These are phyloP conservation scores for Iguana delicatissima DNA, from an alignment of 2,797 vertebrate genomes.

Conservation along the genomic window DNA sequence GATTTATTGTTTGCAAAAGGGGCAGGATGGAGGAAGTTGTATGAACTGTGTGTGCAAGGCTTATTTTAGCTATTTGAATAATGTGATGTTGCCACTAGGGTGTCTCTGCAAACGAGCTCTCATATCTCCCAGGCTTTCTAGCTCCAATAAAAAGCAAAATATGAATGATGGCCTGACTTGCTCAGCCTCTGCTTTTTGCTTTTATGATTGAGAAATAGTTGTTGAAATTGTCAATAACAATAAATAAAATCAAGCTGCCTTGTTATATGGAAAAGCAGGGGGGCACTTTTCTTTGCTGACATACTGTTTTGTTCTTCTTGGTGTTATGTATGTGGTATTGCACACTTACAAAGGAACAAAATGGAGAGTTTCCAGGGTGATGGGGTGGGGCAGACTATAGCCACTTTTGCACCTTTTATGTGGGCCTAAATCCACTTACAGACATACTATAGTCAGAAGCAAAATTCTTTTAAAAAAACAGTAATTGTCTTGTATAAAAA, in stretches of 20 bases:
- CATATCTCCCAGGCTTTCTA: slow-evolving; percentile 67
- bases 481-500: slow-evolving; percentile 67
- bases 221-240: slow-evolving; percentile 76
- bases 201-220: slow-evolving; percentile 77
- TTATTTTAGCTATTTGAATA: slow-evolving; percentile 63
- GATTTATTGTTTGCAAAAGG: background rate
- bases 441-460: slow-evolving; percentile 67
- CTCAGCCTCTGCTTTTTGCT: slow-evolving; percentile 66
- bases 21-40: background rate
- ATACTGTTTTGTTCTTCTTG: slow-evolving; percentile 71
- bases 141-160: slow-evolving; percentile 68
- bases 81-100: slow-evolving; percentile 65
- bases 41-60: background rate
- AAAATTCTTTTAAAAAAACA: slow-evolving; percentile 61
- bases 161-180: slow-evolving; percentile 70
- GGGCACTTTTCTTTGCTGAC: slow-evolving; percentile 66
- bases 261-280: slow-evolving; percentile 50
- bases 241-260: slow-evolving; percentile 75
- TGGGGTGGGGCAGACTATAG: slow-evolving; percentile 34
- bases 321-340: slow-evolving; percentile 69
- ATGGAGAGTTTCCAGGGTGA: slow-evolving; percentile 59
- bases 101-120: slow-evolving; percentile 72
- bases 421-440: slow-evolving; percentile 65
- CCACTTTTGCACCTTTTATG: slow-evolving; percentile 62
- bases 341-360: slow-evolving; percentile 39